These are phyloP conservation scores for Macrophya alboannulata DNA, from an alignment of 2,888 invertebrate species.

Conservation along the genomic window DNA sequence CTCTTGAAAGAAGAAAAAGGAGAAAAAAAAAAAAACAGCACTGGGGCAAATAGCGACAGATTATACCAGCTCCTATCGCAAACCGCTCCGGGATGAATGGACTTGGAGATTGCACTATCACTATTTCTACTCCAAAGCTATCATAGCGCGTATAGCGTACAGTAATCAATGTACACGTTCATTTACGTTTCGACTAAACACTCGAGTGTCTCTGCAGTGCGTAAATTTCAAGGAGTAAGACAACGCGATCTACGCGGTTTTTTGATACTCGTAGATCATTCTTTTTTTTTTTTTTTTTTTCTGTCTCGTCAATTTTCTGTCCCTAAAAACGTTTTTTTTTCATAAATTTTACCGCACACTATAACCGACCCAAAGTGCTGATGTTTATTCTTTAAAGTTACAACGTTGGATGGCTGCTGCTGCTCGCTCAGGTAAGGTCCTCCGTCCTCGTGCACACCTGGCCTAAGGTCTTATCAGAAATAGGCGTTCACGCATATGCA, in stretches of 20 bases:
- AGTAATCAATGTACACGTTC: constrained; percentile 21
- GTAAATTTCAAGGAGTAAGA: not conserved
- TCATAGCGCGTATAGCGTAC: constrained; percentile 60
- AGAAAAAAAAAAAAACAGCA: not conserved
- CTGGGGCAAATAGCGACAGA: constrained; percentile 59
- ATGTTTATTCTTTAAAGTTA: not conserved
- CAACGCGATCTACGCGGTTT: no score
- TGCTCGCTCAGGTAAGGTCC: not conserved
- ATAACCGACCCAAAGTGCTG: not conserved
- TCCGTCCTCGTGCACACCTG: constrained; percentile 63
- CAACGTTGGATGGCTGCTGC: not conserved
- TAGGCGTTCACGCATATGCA: constrained; percentile 62
- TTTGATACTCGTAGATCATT: not conserved
- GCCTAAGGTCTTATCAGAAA: constrained; percentile 66
- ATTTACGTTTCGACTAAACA: not conserved
- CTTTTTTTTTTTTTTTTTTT: not conserved
- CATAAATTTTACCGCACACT: not conserved
- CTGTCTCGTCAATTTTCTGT: no score
- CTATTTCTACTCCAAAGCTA: constrained; percentile 64
- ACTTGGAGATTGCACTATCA: constrained; percentile 65
- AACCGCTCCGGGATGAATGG: constrained; percentile 68
- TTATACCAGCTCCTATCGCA: constrained; percentile 66
- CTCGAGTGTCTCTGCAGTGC: not conserved
- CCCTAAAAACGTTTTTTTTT: not conserved
- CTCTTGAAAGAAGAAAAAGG: not conserved